Evolutionary conservation across 2,888 invertebrate species (phyloP), one percentile per base, ranked within the genome.

Genomic region (Leptinotarsa haldemani): DNA sequence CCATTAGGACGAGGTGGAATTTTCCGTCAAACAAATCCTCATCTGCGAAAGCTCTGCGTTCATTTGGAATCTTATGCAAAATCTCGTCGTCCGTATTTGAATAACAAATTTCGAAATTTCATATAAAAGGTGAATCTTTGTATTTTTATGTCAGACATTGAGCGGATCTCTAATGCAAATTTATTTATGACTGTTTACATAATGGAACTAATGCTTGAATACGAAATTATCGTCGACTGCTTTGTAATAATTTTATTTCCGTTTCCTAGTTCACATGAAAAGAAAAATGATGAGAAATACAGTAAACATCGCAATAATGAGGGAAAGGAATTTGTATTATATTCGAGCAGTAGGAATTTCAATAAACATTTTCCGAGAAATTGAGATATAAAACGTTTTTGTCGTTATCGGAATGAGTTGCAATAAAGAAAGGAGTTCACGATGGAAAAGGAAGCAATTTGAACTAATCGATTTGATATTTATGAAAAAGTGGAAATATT

Each of bases 21-120:
- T 65, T 40, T 65, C 65, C n/a, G 2, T 65, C 50, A 47, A 50
- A 48, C 50, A 50, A 48, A 16, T 47, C 22, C 50, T 47, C 20
- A 50, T 50, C 65, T 48, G 7, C 65, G 48, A 40, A 65, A 65
- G n/a, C 47, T 65, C 47, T 47, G 47, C 16, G 20, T 18, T 65
- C 47, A 22, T n/a, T 47, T 65, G 47, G 16, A 66, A 52, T 66
- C 30, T 22, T 30, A 52, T 50, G 50, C 65, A 50, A 66, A 66
- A 56, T 13, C 12, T 18, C 56, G 20, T 30, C 25, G 22, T 50
- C 7, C 46, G 46, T 47, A 69, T 69, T 69, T 69, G 61, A 58
- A 69, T 69, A 69, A 46, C 69, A 69, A 69, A 69, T 69, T 52
- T 25, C 22, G 12, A 69, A 69, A 69, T 69, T 52, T 25, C 47